Evolutionary conservation across 37 sponge, comb jelly and placozoan species (phyloP), one percentile per base, ranked within the genome.

Genomic region (Halisarca cf. caerulea): DNA sequence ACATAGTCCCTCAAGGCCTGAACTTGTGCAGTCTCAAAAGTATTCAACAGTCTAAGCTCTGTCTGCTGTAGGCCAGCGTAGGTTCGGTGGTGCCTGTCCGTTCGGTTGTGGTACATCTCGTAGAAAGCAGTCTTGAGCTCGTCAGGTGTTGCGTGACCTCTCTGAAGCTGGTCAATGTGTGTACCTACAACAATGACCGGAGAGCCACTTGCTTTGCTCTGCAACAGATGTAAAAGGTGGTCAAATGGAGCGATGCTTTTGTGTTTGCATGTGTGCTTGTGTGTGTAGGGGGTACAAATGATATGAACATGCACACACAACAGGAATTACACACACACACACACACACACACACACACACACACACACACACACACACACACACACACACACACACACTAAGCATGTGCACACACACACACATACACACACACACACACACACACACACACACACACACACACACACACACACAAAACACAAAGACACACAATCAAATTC

Each of bases 131-230:
- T 54, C 41, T 79, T 73, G 5, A 83, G 14, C 0, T 6, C 33
- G 41, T 85, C 86, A 18, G 36, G 41, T 2, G 81, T 40, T 14
- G 40, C 58, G 25, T 35, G 9, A 7, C 25, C 55, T 11, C 11
- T 47, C 0, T 86, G 89, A 1, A 89, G 6, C 25, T 32, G 33
- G 88, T 96, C 96, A 2, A 71, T 15, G 59, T 96, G 92, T 7
- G 96, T 96, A 20, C 85, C 96, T 14, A 96, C 84, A 0, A 92
- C 85, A 37, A 96, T 90, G 23, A 92, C 93, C 0, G 91, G 89
- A 35, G 91, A 84, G 14, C 84, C 87, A 2, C 83, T 74, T 43
- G 93, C 91, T 40, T 91, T 45, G 30, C 80, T 69, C n/a, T 64
- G 44, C 1, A 17, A 35, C 18, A 23, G 11, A 55, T 55, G 17